phyloP scores from a whole-genome alignment of 2,888 invertebrate species.

The Halictus quadricinctus region DNA sequence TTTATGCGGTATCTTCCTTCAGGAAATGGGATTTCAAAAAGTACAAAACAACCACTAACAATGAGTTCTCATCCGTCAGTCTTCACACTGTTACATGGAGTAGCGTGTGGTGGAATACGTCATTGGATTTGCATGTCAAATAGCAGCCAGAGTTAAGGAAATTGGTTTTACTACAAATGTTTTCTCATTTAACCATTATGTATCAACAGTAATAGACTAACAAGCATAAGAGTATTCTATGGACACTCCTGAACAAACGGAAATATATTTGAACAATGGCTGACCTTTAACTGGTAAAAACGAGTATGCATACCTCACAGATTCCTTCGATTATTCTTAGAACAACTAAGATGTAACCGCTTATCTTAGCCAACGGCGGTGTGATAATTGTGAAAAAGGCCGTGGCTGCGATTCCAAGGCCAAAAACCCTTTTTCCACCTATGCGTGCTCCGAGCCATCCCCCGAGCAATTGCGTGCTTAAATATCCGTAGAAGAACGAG shows the following conservation, averaged over 20 bases:
- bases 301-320: constrained; percentile 88
- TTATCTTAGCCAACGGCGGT: constrained; percentile 89
- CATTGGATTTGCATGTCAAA: background rate
- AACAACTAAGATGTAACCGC: constrained; percentile 87
- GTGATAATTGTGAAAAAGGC: constrained; percentile 91
- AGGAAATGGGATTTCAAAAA: background rate
- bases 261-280: background rate
- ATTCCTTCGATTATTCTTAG: constrained; percentile 91
- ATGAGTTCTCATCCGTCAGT: background rate
- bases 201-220: background rate
- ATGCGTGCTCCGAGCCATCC: constrained; percentile 92
- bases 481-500: constrained; percentile 95
- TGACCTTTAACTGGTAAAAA: background rate
- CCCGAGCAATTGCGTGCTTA: constrained; percentile 91
- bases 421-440: constrained; percentile 93
- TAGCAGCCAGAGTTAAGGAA: background rate
- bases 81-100: background rate
- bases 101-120: background rate
- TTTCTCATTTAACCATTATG: background rate
- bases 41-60: background rate
- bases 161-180: background rate
- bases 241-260: background rate
- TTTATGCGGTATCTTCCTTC: background rate
- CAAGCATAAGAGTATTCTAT: background rate
- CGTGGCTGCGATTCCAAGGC: constrained; percentile 90